Percentiles rank a stretch among this genome's conserved stretches.
These are phyloP conservation scores for Epicauta chinensis DNA, from an alignment of 1,140 invertebrate species.

Conservation along the genomic window DNA sequence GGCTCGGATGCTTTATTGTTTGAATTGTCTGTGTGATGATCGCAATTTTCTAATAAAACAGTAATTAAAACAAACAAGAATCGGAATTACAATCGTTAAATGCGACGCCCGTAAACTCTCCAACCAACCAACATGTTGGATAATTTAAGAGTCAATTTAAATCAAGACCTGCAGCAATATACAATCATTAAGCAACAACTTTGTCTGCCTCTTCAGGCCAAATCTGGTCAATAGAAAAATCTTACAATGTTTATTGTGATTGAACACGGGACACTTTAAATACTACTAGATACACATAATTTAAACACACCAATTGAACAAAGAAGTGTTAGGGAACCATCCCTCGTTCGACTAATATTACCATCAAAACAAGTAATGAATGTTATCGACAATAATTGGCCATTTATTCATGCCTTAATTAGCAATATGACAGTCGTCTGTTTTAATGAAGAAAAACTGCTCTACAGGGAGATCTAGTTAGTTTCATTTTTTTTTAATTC, in stretches of 20 bases:
- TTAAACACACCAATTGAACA: slow-evolving; percentile 19
- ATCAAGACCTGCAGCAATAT: slow-evolving; percentile 30
- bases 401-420: no score
- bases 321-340: no score
- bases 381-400: no score
- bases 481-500: no score
- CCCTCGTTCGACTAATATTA: no score
- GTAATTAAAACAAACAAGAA: slow-evolving; percentile 23
- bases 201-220: slow-evolving; percentile 23
- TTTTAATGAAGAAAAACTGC: no score
- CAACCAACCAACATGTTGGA: no score
- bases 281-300: slow-evolving; percentile 21
- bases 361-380: no score
- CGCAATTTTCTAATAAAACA: slow-evolving; percentile 2
- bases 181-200: slow-evolving; percentile 33
- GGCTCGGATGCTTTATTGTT: no score
- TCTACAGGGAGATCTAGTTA: no score
- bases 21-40: no score
- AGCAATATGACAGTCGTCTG: no score
- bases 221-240: slow-evolving; percentile 27
- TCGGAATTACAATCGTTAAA: slow-evolving; percentile 21
- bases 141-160: slow-evolving; percentile 27
- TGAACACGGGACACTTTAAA: slow-evolving; percentile 21
- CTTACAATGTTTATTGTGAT: slow-evolving; percentile 15
- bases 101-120: slow-evolving; percentile 17